Evolutionary conservation across 2,113 vertebrate genomes (phyloP).

Genomic region (Neogale vison): DNA sequence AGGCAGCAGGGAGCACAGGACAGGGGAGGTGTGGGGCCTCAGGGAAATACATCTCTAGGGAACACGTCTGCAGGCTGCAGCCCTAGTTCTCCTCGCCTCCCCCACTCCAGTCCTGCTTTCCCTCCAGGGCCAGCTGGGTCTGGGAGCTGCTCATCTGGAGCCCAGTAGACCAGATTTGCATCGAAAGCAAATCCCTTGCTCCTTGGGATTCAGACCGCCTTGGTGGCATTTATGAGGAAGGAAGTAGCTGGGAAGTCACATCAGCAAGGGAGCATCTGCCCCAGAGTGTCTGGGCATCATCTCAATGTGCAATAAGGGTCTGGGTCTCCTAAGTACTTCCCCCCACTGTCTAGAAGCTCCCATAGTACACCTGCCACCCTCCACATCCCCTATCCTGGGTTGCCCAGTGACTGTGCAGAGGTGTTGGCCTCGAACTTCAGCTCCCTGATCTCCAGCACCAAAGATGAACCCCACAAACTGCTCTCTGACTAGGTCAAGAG

Average conservation of each 20-base stretch:
- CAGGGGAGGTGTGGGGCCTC: neutral
- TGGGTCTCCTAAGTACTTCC: neutral
- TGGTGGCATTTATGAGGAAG: neutral
- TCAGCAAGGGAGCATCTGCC: neutral
- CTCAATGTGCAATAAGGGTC: neutral
- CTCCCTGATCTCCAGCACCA: neutral
- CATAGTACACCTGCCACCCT: neutral
- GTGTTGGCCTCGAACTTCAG: neutral
- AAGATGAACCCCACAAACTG: neutral
- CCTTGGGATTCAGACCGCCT: conserved; percentile 36
- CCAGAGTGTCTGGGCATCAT: neutral
- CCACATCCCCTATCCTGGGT: neutral
- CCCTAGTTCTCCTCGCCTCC: neutral
- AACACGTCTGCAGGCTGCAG: neutral
- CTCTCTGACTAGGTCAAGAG: neutral
- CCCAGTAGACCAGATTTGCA: conserved; percentile 67
- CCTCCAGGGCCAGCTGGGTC: neutral
- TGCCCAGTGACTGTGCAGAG: neutral
- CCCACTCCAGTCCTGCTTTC: neutral
- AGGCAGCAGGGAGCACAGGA: neutral
- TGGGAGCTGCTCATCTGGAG: neutral
- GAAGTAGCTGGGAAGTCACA: neutral
- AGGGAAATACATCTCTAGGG: conserved; percentile 39
- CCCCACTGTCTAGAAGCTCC: neutral
- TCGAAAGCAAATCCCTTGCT: conserved; percentile 54